Evolutionary conservation across 2,113 vertebrate species (phyloP).

Genomic region (Crotalus horridus): DNA sequence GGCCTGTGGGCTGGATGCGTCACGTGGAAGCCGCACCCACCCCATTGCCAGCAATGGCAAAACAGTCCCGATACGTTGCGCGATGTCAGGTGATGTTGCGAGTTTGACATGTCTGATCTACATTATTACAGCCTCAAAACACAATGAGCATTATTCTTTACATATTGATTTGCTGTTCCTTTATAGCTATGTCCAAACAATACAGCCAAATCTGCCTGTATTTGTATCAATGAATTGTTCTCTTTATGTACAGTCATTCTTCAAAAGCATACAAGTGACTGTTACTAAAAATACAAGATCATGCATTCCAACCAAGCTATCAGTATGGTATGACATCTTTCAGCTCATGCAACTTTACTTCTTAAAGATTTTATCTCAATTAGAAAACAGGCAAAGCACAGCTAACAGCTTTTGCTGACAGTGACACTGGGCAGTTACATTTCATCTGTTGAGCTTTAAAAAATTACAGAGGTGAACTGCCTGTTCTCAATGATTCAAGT

Average conservation of each 20-base stretch:
- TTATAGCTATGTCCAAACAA: conserved; percentile 12
- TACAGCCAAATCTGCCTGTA: conserved; percentile 1
- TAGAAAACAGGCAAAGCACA: conserved; percentile 10
- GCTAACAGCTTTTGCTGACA: not conserved
- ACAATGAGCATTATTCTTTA: not conserved
- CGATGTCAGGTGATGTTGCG: too few relatives aligned
- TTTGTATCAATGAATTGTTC: conserved; percentile 26
- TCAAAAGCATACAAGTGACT: not conserved
- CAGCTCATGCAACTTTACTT: conserved; percentile 2
- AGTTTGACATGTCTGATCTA: too few relatives aligned
- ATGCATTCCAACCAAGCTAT: not conserved
- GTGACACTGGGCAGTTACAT: not conserved
- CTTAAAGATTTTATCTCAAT: conserved; percentile 1
- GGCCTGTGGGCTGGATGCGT: too few relatives aligned
- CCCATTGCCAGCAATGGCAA: too few relatives aligned
- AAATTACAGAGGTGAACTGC: not conserved
- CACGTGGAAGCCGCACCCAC: too few relatives aligned
- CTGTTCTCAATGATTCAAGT: not conserved
- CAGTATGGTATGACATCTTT: conserved; percentile 25
- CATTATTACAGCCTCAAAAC: too few relatives aligned
- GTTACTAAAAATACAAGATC: not conserved
- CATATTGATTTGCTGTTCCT: not conserved
- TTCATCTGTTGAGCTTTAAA: not conserved
- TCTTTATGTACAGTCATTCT: conserved; percentile 19
- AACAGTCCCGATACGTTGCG: too few relatives aligned